phyloP scores from a whole-genome alignment of 2,113 vertebrate genomes.

The Sinocyclocheilus rhinocerous region DNA sequence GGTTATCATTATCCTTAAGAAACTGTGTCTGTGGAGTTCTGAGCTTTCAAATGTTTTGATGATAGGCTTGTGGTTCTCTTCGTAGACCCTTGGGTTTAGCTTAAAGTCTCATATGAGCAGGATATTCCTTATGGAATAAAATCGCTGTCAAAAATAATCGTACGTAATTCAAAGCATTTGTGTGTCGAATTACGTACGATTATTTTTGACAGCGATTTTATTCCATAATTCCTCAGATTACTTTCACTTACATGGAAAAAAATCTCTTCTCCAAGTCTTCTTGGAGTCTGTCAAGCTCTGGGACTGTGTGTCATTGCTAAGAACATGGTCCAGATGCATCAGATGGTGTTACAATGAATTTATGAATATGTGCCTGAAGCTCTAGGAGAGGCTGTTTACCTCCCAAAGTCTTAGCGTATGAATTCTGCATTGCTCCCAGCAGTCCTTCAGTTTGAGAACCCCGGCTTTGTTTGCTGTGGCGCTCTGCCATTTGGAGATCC shows the following conservation, averaged over 20 bases:
- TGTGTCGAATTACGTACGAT: too few species aligned
- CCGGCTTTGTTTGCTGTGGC: constrained; percentile 46
- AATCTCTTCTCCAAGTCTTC: constrained; percentile 2
- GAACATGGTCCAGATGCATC: neutral
- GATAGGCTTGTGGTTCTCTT: neutral
- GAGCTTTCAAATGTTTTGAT: neutral
- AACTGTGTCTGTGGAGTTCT: neutral
- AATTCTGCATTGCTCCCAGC: constrained; percentile 35
- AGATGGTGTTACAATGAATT: constrained; percentile 2
- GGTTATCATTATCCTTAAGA: neutral
- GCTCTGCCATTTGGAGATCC: constrained; percentile 67
- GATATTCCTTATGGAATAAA: too few species aligned
- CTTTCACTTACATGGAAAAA: constrained; percentile 2
- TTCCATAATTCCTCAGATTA: constrained; percentile 11
- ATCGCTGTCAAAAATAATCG: too few species aligned
- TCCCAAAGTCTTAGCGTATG: constrained; percentile 8
- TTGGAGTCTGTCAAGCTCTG: neutral
- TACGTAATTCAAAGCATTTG: too few species aligned
- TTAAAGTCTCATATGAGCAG: neutral
- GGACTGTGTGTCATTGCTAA: neutral
- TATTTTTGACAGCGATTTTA: too few species aligned
- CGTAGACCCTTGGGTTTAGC: constrained; percentile 14
- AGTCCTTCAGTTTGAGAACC: constrained; percentile 56
- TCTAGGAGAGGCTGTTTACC: constrained; percentile 2
- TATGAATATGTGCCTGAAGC: constrained; percentile 16